These are phyloP conservation scores for Pomatostomus ruficeps DNA, from an alignment of 2,113 vertebrate species.

Conservation along the genomic window DNA sequence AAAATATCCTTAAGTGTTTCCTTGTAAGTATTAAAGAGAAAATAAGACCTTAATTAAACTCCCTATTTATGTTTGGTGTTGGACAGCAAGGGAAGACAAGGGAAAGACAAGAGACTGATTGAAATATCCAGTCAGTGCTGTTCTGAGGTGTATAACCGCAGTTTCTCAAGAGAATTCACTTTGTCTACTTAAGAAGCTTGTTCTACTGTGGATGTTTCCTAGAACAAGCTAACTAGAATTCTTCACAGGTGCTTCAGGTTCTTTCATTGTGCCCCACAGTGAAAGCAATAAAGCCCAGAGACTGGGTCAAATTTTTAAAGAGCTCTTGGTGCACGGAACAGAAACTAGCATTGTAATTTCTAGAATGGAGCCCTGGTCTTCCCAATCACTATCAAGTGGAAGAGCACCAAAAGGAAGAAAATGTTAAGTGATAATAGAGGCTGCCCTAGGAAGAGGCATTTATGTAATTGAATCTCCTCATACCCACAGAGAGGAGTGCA, in stretches of 20 bases:
- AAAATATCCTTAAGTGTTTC: neutral
- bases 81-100: neutral
- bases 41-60: neutral
- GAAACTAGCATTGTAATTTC: neutral
- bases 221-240: neutral
- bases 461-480: neutral
- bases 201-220: neutral
- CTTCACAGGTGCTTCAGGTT: neutral
- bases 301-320: neutral
- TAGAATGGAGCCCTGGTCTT: neutral
- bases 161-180: neutral
- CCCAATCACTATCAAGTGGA: neutral
- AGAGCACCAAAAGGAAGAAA: neutral
- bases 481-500: accelerated
- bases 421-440: neutral
- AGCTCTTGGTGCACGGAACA: neutral
- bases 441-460: neutral
- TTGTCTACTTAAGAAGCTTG: neutral
- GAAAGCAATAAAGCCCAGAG: neutral
- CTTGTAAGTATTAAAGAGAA: neutral
- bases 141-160: neutral
- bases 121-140: neutral
- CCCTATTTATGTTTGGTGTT: neutral
- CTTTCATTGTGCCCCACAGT: neutral
- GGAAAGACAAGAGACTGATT: neutral